A percentile compares a stretch with the other conserved stretches of the same genome.
Conservation (phyloP, 2,888 invertebrate genomes). For the Linyphia triangularis region DNA sequence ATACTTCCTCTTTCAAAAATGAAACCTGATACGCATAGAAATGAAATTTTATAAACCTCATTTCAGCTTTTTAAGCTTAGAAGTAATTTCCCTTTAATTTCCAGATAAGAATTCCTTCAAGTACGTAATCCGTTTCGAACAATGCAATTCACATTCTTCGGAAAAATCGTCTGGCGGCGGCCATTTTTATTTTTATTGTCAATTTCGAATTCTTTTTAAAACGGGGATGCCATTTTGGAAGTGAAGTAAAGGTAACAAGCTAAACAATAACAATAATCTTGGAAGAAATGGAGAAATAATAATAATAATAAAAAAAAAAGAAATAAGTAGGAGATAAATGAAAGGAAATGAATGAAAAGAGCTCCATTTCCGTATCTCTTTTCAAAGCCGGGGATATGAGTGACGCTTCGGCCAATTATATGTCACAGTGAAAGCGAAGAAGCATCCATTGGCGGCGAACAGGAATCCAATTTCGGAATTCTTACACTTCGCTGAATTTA, state of each 20-base stretch:
- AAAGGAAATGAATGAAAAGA: conserved; percentile 73
- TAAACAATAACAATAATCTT: conserved; percentile 64
- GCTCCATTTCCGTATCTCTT: conserved; percentile 72
- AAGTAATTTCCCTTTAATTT: conserved; percentile 66
- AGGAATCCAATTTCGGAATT: conserved; percentile 72
- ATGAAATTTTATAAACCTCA: conserved; percentile 50
- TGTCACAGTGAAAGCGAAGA: conserved; percentile 69
- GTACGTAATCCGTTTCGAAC: conserved; percentile 58
- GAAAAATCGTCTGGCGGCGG: conserved; percentile 11
- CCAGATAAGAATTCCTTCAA: conserved; percentile 38
- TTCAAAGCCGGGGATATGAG: conserved; percentile 54
- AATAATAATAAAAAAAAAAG: conserved; percentile 16
- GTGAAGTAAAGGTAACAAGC: conserved; percentile 48
- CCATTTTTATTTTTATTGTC: conserved; percentile 31
- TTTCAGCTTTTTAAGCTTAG: conserved; percentile 39
- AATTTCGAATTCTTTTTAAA: conserved; percentile 34
- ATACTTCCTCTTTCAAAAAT: conserved; percentile 6
- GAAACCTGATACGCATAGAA: conserved; percentile 31
- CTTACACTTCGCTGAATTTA: conserved; percentile 70
- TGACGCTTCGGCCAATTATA: conserved; percentile 67
- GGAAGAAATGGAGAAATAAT: conserved; percentile 24
- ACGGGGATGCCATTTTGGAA: conserved; percentile 28
- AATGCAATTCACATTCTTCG: conserved; percentile 36
- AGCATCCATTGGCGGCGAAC: conserved; percentile 66
- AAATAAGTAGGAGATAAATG: conserved; percentile 47